A percentile compares a stretch with the other conserved stretches of the same genome.
Conservation (phyloP, 2,113 vertebrate species). For the Tricholaema leucomelas region DNA sequence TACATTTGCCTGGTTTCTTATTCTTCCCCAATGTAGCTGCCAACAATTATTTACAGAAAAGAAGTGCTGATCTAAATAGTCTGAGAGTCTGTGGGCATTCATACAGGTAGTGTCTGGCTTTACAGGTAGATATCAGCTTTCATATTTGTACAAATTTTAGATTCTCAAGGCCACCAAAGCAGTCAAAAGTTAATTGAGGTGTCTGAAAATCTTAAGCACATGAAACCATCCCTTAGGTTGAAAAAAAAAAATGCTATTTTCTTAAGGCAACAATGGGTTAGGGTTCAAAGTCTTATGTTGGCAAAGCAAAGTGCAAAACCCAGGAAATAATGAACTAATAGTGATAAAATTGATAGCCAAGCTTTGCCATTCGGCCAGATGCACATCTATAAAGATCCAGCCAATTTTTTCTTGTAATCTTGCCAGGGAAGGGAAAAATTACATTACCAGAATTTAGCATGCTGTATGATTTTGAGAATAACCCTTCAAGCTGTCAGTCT, state of each 20-base stretch:
- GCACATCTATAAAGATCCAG: constrained; percentile 36
- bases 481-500: constrained; percentile 68
- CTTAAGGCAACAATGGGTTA: neutral
- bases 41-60: neutral
- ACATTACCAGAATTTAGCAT: constrained; percentile 57
- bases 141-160: neutral
- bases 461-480: constrained; percentile 70
- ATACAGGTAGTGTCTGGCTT: neutral
- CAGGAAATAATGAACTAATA: constrained; percentile 51
- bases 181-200: neutral
- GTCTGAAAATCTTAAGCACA: neutral
- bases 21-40: neutral
- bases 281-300: neutral
- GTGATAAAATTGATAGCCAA: constrained; percentile 6
- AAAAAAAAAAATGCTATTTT: neutral
- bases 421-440: constrained; percentile 17
- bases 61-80: neutral
- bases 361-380: constrained; percentile 54
- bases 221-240: neutral
- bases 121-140: neutral
- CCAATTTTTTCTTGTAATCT: constrained; percentile 51
- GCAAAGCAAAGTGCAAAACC: neutral
- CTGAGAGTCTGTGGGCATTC: neutral
- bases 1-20: neutral
- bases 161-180: neutral